phyloP scores from a whole-genome alignment of 2,113 vertebrate genomes.

The Trinectes maculatus region DNA sequence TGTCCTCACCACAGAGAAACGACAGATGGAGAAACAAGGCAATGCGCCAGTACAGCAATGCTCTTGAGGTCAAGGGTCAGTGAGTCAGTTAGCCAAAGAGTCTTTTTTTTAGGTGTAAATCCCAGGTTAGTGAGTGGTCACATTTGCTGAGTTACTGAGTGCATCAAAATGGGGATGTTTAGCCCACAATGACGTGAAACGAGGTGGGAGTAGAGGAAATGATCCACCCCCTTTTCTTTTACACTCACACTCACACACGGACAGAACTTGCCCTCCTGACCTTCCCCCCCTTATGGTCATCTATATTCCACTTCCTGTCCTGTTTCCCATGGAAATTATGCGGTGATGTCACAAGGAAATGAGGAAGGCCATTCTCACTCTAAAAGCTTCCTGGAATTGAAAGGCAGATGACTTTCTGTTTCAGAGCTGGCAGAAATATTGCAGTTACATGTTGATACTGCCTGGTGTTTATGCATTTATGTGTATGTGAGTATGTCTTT shows the following conservation, averaged over 20 bases:
- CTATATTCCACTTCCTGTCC: slow-evolving; percentile 58
- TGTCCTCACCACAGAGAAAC: slow-evolving; percentile 6
- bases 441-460: not conserved
- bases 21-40: not conserved
- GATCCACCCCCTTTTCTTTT: slow-evolving; percentile 33
- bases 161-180: slow-evolving; percentile 2
- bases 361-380: slow-evolving; percentile 33
- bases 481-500: slow-evolving; percentile 9
- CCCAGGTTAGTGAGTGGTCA: not conserved
- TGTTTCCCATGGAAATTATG: slow-evolving; percentile 48
- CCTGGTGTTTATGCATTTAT: not conserved
- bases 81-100: not conserved
- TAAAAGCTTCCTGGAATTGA: slow-evolving; percentile 62
- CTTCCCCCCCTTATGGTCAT: slow-evolving; percentile 2
- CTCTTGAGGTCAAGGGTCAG: slow-evolving; percentile 29
- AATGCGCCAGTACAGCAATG: not conserved
- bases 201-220: slow-evolving; percentile 48
- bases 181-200: not conserved
- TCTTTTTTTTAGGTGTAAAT: slow-evolving; percentile 13
- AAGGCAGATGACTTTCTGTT: slow-evolving; percentile 38
- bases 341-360: slow-evolving; percentile 61
- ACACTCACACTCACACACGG: slow-evolving; percentile 17
- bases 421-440: not conserved
- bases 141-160: not conserved
- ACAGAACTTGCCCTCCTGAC: slow-evolving; percentile 41